Base-by-base conservation (phyloP, 2,888 invertebrate genomes). In the Zelleria hepariella region DNA sequence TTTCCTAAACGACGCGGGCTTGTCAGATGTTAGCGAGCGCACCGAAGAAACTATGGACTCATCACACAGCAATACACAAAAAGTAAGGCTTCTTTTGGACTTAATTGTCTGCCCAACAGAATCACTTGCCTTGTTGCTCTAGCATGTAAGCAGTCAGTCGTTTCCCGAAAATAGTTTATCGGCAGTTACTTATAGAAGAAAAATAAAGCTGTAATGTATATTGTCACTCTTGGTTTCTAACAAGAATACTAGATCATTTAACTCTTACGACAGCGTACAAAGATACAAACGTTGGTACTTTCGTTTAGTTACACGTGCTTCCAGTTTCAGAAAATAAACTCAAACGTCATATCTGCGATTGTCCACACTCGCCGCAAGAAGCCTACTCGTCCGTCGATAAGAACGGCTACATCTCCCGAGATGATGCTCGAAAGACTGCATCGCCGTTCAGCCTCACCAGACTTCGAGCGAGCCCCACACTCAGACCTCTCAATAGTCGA, bases 401-500 rank as follows among this genome's bases (percentile, higher is more conserved):
- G 81, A 63, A 67, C 76, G 42, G 63, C 74, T 18, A 69, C 78
- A 5, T 72, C 73, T n/a, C 73, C 80, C 15, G 82, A 85, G 53
- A 69, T 75, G 58, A 64, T 77, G 21, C 74, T 67, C 54, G 86
- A 83, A 63, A 73, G 84, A 23, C 58, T 82, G 2, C 83, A 83
- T 65, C 75, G 83, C 65, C 74, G 86, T 5, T 82, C 86, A 24
- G 77, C 78, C 20, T 86, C 87, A 5, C 86, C 88, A 1, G 87
- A 87, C 66, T 69, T 85, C 6, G 89, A 89, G 70, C 77, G 82
- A 64, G 86, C 83, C 25, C 89, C 89, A 26, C 89, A 89, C 69
- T 86, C 85, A 23, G 88, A 89, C 56, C 68, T 89, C 7, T 85
- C 89, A 1, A 88, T 89, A 61, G 78, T 89, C 7, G 86, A 89